Conservation (phyloP, 2,797 vertebrate species). For the Manis crassicaudata region DNA sequence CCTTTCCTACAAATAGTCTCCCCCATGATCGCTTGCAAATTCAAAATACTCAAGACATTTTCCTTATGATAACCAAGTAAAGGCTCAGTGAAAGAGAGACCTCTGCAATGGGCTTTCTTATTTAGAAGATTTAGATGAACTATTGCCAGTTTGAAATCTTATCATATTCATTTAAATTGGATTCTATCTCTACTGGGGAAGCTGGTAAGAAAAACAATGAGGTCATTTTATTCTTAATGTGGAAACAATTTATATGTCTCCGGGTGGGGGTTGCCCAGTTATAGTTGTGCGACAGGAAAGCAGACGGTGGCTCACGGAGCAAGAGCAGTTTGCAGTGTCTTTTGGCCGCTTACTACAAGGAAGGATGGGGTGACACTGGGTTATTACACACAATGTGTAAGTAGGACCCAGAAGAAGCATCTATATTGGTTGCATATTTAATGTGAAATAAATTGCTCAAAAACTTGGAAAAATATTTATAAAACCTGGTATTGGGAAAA, state of each 20-base stretch:
- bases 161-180: slow-evolving; percentile 12
- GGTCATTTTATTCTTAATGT: not conserved
- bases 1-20: not conserved
- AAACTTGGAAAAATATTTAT: not conserved
- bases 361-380: not conserved
- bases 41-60: not conserved
- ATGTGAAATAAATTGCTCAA: not conserved
- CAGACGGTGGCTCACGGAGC: not conserved
- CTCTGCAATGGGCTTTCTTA: not conserved
- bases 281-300: not conserved
- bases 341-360: too few relatives aligned
- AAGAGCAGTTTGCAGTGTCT: not conserved
- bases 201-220: not conserved
- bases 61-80: not conserved
- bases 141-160: slow-evolving; percentile 12
- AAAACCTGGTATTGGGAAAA: not conserved
- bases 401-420: not conserved
- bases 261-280: not conserved
- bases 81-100: not conserved
- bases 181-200: slow-evolving; percentile 23
- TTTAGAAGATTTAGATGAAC: not conserved
- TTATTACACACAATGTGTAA: not conserved
- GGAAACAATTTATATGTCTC: not conserved
- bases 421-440: not conserved
- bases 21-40: not conserved